A percentile compares a stretch with the other conserved stretches of the same genome.
These are phyloP conservation scores for Halictus quadricinctus DNA, from an alignment of 2,888 invertebrate genomes.

Conservation along the genomic window DNA sequence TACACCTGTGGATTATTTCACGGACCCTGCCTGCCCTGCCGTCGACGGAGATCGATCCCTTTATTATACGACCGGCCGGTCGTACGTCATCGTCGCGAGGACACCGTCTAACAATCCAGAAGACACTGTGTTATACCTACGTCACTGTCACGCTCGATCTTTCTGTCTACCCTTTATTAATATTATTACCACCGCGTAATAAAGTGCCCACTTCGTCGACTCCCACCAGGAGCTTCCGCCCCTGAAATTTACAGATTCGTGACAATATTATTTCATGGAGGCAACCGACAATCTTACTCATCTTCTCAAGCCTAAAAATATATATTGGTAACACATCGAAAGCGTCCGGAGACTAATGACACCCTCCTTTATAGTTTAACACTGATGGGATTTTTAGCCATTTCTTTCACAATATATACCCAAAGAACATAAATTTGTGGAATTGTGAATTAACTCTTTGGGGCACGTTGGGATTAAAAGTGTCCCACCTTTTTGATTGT, in stretches of 20 bases:
- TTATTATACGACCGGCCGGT: conserved; percentile 69
- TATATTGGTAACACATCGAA: too few relatives aligned
- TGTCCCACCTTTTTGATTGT: too few relatives aligned
- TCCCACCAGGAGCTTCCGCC: too few relatives aligned
- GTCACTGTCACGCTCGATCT: background rate
- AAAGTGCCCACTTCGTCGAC: background rate
- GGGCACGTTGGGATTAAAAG: too few relatives aligned
- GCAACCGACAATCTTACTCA: background rate
- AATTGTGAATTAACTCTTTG: too few relatives aligned
- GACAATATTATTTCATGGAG: background rate
- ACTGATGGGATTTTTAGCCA: too few relatives aligned
- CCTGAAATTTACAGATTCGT: too few relatives aligned
- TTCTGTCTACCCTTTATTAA: background rate
- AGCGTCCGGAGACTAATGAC: too few relatives aligned
- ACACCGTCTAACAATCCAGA: conserved; percentile 25
- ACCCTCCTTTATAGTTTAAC: too few relatives aligned
- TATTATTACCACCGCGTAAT: background rate
- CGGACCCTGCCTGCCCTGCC: conserved; percentile 51
- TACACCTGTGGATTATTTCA: conserved; percentile 55
- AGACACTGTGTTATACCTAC: conserved; percentile 21
- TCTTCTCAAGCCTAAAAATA: background rate
- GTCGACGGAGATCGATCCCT: conserved; percentile 72
- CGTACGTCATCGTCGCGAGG: conserved; percentile 63
- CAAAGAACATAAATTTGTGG: too few relatives aligned
- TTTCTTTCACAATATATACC: too few relatives aligned